These are phyloP conservation scores for Grantiella picta DNA, from an alignment of 2,113 vertebrate species.

Conservation along the genomic window DNA sequence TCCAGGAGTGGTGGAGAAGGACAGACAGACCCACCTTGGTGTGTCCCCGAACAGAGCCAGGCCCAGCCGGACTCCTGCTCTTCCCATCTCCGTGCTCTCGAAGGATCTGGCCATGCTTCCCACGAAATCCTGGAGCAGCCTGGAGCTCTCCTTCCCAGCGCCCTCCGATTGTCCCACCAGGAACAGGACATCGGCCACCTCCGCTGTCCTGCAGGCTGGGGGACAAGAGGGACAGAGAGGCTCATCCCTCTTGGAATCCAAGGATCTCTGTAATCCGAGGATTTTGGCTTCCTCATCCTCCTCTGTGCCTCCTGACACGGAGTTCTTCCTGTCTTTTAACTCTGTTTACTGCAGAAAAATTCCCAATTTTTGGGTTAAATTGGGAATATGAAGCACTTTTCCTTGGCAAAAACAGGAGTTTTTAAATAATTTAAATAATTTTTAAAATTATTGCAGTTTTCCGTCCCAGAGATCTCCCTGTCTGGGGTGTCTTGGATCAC, in stretches of 20 bases:
- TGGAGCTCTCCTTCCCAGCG: constrained; percentile 65
- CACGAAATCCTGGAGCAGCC: constrained; percentile 77
- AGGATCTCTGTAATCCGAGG: not conserved
- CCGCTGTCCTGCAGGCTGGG: constrained; percentile 80
- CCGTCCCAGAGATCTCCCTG: not conserved
- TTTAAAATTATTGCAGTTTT: not conserved
- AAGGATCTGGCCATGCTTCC: constrained; percentile 71
- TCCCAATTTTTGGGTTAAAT: not conserved
- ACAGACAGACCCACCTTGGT: constrained; percentile 70
- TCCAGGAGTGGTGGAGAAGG: not conserved
- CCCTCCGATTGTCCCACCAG: constrained; percentile 81
- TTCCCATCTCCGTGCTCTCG: constrained; percentile 53
- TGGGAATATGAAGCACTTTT: not conserved
- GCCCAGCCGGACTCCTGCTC: constrained; percentile 79
- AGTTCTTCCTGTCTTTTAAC: not conserved
- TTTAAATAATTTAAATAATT: too few relatives aligned
- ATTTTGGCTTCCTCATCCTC: not conserved
- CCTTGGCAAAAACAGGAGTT: not conserved
- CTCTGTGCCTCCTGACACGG: not conserved
- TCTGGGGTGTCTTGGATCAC: not conserved
- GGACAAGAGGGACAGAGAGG: not conserved
- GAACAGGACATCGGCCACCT: constrained; percentile 81
- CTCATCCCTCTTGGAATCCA: not conserved
- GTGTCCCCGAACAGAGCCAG: constrained; percentile 79
- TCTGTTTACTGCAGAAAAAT: not conserved